Conservation (phyloP, 1,140 invertebrate genomes). For the Zaprionus taronus region DNA sequence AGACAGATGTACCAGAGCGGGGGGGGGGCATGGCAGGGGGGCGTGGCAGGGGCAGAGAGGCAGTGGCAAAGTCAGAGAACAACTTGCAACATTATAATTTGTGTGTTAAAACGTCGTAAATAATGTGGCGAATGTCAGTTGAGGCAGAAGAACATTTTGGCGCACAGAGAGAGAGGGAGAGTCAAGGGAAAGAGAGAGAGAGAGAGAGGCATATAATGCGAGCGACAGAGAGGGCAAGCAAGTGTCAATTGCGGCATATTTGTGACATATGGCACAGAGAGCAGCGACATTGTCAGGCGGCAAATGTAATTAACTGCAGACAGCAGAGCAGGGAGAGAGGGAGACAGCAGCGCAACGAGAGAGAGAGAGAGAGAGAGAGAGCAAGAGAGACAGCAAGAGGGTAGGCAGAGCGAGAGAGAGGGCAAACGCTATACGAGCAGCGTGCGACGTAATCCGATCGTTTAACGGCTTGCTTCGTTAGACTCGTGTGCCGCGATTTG, state of each 20-base stretch:
- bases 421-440: background rate
- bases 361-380: background rate
- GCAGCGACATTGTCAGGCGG: constrained; percentile 28
- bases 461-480: constrained; percentile 78
- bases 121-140: constrained; percentile 60
- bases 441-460: constrained; percentile 73
- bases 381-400: background rate
- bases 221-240: constrained; percentile 27
- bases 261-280: constrained; percentile 67
- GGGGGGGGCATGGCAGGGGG: background rate
- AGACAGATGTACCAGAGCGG: background rate
- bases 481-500: constrained; percentile 75
- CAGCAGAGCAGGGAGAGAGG: constrained; percentile 20
- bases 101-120: constrained; percentile 84
- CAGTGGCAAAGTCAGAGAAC: constrained; percentile 1
- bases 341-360: no score
- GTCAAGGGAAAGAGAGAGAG: background rate
- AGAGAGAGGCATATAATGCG: background rate
- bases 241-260: constrained; percentile 80
- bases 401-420: no score
- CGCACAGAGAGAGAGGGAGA: background rate
- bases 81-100: constrained; percentile 83
- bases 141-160: constrained; percentile 29
- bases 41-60: background rate
- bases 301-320: constrained; percentile 67